Evolutionary conservation across 2,888 invertebrate species (phyloP), one percentile per base, ranked within the genome.

Genomic region (Lymantria monacha): DNA sequence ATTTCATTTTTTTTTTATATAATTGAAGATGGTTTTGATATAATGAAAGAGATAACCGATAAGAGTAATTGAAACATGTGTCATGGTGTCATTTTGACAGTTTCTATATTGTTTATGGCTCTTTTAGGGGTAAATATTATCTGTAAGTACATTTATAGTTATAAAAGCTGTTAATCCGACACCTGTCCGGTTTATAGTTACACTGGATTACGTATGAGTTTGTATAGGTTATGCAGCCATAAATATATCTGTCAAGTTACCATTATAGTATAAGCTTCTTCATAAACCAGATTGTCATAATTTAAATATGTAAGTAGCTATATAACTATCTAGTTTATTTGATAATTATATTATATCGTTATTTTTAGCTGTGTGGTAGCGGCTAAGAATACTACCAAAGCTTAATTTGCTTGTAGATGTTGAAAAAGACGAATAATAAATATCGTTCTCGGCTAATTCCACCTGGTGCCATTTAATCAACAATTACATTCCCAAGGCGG

Each of bases 31-130:
- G 65, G 62, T 58, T 57, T 61, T 64, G 74, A 69, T 68, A 62
- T 57, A 51, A 48, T 44, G 61, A 74, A 69, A 79, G 76, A 83
- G 84, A 84, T 72, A 65, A 52, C 62, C 51, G 88, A 88, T 88
- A 87, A 85, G 61, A 81, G 76, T 87, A 85, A 88, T 87, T 87
- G 86, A 86, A 87, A 87, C 87, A 87, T 88, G 88, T 90, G 89
- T 83, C 73, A 64, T 57, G 61, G 69, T 74, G 74, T 72, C 63
- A 59, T 57, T 65, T 63, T 74, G 75, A 76, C 69, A 68, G 70
- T 56, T 53, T 50, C 30, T 13, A 53, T 62, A 68, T 74, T 78
- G 77, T 79, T 71, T 79, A 75, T 71, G 70, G 55, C 66, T 71
- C 73, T 79, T 78, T 78, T 76, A 77, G 68, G 64, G 70, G 74